Evolutionary conservation across 2,888 invertebrate genomes (phyloP), one percentile per base, ranked within the genome.

Genomic region (Diogma glabrata): DNA sequence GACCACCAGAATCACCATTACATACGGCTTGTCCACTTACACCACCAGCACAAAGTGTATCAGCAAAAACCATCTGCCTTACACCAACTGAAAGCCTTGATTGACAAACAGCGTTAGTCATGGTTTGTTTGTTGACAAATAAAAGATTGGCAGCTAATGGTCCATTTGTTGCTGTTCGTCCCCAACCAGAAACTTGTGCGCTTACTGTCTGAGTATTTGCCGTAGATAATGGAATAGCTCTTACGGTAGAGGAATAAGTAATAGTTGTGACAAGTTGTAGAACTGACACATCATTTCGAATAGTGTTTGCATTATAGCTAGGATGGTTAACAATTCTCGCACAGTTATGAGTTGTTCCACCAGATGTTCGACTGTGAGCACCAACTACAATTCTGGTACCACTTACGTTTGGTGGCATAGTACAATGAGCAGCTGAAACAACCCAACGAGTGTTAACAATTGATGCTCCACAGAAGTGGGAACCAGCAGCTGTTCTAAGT

Each of bases 1-100:
- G 69, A 3, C 67, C 67, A 33, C 67, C 67, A 1, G 67, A 67
- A 20, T 67, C 67, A 5, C 69, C 67, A 43, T 56, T 57, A 33
- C 67, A 67, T 1, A 67, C 57, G 52, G 66, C 62, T 2, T 67
- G n/a, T 5, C 48, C 48, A 1, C 12, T n/a, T 7, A 1, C 1
- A 10, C 43, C 43, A 12, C 43, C 43, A 22, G 12, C 43, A 9
- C 43, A 43, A 5, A 43, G 43, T 12, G 43, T 43, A 14, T 20
- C 20, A 2, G 20, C 43, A 14, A 43, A 22, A 3, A 43, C 43
- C 20, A 64, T 65, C 6, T 65, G 66, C 58, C 66, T 66, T n/a
- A 67, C 69, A 2, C 66, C 69, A 45, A 67, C 23, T 17, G 53
- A 30, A 36, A 40, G 47, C 16, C 47, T 16, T 6, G 26, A n/a